Percentiles rank a stretch among this genome's conserved stretches.
Evolutionary conservation across 2,888 invertebrate genomes (phyloP).

Genomic region (Morpho deidamia): DNA sequence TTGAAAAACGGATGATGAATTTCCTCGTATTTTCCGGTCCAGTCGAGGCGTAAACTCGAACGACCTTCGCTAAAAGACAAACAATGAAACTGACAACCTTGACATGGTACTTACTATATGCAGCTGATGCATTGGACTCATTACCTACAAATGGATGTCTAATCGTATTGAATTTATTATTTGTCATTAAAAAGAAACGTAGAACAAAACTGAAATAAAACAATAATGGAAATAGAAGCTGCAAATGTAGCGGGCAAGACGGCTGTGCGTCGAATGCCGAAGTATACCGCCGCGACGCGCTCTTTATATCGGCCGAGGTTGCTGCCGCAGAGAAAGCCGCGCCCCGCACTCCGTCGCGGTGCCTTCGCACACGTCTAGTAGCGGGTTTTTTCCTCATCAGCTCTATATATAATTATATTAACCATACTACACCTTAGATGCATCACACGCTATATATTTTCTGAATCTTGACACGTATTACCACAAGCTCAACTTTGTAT

Average conservation of each 20-base stretch:
- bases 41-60: constrained; percentile 50
- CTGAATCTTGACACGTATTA: constrained; percentile 33
- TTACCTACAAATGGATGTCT: constrained; percentile 62
- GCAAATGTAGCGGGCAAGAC: constrained; percentile 71
- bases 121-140: constrained; percentile 58
- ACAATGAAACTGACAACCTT: constrained; percentile 73
- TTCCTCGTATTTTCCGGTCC: constrained; percentile 74
- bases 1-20: constrained; percentile 70
- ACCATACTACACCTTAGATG: constrained; percentile 60
- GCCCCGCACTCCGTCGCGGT: constrained; percentile 59
- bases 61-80: constrained; percentile 73
- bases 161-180: constrained; percentile 60
- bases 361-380: constrained; percentile 53
- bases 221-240: constrained; percentile 37
- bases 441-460: constrained; percentile 59
- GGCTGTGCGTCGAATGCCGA: constrained; percentile 77
- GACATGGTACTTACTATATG: constrained; percentile 57
- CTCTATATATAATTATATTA: constrained; percentile 49
- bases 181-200: constrained; percentile 38
- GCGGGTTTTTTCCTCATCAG: constrained; percentile 78
- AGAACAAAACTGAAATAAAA: constrained; percentile 26
- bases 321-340: constrained; percentile 67
- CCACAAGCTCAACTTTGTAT: background rate
- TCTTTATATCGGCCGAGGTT: constrained; percentile 70
- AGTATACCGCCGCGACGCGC: constrained; percentile 68